Base-by-base conservation (phyloP, 2,888 invertebrate genomes). In the Cryptophagus acutangulus region DNA sequence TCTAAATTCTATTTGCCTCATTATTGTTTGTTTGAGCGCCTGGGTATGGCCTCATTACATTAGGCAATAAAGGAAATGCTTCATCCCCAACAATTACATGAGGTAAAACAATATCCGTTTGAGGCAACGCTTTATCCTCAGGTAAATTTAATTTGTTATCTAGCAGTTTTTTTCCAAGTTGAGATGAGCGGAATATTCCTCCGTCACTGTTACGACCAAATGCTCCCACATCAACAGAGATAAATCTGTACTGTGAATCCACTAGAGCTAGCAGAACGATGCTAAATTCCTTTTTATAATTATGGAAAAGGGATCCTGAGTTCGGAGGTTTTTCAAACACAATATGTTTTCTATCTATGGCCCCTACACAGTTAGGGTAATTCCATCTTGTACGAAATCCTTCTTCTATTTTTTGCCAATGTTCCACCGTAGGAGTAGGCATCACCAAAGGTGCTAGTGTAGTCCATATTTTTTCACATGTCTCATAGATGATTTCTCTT, bases 31-130 rank as follows among this genome's bases (percentile, higher is more conserved):
- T 33, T 43, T 25, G 18, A 10, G 38, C 26, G 17, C 46, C 45
- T 25, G 34, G 34, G 31, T 47, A 58, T 12, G 53, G 54, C 20
- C 48, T 40, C 51, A 54, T 48, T 33, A 57, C 34, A 38, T 43
- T 45, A 13, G 46, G 47, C 34, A 47, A 45, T 12, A 52, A 37
- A n/a, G 46, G 30, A 45, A 58, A 55, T 14, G 52, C 55, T 40
- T 57, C 48, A 33, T 57, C 54, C 5, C 51, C 55, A 30, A 54
- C 35, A 34, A 57, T 33, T 25, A 52, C 52, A 42, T 46, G 43
- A 20, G 52, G 51, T 14, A 28, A 36, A 28, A 24, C 31, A 24
- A 40, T 26, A 28, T 44, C 40, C 43, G 47, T 45, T 10, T 46
- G 49, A 18, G 58, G 51, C 8, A 55, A 42, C 39, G 41, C 42